Percentiles rank a stretch among this genome's conserved stretches.
Evolutionary conservation across 2,888 invertebrate genomes (phyloP).

Genomic region (Drosophila mercatorum): DNA sequence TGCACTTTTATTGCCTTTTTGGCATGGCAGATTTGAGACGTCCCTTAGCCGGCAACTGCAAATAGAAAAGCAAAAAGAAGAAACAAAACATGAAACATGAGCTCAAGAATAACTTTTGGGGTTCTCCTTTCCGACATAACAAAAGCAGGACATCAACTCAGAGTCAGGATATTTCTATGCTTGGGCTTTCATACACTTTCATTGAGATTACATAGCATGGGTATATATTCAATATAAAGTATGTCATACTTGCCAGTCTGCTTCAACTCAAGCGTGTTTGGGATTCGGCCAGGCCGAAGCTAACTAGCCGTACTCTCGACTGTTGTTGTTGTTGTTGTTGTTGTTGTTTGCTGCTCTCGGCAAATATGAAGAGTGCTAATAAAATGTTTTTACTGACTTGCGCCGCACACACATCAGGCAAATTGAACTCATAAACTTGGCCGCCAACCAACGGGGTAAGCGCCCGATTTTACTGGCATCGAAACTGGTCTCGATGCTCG

Average conservation of each 20-base stretch:
- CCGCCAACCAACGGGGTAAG: conserved; percentile 25
- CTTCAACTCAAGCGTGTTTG: not conserved
- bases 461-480: not conserved
- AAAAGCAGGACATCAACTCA: conserved; percentile 18
- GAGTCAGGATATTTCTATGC: not conserved
- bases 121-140: not conserved
- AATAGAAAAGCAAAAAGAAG: conserved; percentile 51
- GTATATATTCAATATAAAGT: no score
- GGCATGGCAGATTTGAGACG: conserved; percentile 27
- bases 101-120: conserved; percentile 11
- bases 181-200: no score
- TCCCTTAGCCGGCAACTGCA: conserved; percentile 38
- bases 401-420: conserved; percentile 32
- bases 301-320: not conserved
- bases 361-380: conserved; percentile 71
- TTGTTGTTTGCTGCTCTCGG: conserved; percentile 2
- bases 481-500: conserved; percentile 2
- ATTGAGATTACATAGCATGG: no score
- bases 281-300: not conserved
- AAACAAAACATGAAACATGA: conserved; percentile 30
- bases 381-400: conserved; percentile 62
- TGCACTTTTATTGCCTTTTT: conserved; percentile 65
- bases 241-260: no score
- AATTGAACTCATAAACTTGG: conserved; percentile 63
- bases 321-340: no score